These are phyloP conservation scores for Ophioninae sp. DNA, from an alignment of 2,888 invertebrate genomes.

Conservation along the genomic window DNA sequence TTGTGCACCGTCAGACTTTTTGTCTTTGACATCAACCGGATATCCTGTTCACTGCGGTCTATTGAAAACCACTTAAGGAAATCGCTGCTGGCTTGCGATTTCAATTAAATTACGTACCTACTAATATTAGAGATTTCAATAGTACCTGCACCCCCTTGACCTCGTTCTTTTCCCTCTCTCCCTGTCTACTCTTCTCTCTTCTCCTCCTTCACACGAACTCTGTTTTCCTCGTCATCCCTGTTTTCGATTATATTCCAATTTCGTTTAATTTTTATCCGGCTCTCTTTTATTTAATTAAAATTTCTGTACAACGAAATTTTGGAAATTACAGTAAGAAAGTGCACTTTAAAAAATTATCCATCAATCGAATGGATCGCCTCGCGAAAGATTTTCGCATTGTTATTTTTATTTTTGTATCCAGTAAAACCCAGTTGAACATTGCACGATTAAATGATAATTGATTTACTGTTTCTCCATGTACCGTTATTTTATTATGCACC, in stretches of 20 bases:
- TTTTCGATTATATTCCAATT: background rate
- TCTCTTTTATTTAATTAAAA: constrained; percentile 19
- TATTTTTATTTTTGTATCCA: background rate
- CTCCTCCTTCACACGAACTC: background rate
- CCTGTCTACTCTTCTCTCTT: background rate
- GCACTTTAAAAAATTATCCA: background rate
- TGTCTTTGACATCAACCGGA: constrained; percentile 24
- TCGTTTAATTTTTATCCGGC: constrained; percentile 30
- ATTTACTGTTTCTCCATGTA: background rate
- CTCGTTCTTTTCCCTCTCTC: constrained; percentile 16
- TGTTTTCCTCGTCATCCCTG: background rate
- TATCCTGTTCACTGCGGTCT: constrained; percentile 62
- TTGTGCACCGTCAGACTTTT: constrained; percentile 22
- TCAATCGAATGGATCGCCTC: background rate
- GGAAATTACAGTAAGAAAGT: background rate
- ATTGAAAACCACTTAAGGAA: constrained; percentile 72
- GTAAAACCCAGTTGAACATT: background rate
- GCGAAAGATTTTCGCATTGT: background rate
- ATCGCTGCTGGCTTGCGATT: constrained; percentile 71
- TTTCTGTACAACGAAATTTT: background rate
- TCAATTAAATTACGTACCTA: constrained; percentile 72
- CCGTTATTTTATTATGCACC: too few species aligned
- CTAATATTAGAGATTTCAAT: constrained; percentile 59
- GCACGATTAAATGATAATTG: background rate
- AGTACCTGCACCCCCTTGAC: constrained; percentile 17